Conservation (phyloP, 1,140 invertebrate species). For the Tetramorium alpestre region DNA sequence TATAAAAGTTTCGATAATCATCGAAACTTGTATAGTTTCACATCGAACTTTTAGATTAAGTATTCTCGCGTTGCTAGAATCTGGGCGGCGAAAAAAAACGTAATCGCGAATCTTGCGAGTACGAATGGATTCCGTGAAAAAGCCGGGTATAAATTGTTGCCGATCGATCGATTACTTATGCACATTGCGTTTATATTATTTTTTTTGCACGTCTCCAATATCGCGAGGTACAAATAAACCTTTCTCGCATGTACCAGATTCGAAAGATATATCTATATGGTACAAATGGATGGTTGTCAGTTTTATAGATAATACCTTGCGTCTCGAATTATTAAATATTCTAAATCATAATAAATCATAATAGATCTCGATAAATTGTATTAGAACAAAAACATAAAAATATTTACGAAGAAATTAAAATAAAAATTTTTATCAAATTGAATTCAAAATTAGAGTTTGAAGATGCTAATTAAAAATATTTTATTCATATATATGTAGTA, state of each 20-base stretch:
- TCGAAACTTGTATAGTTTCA: not conserved
- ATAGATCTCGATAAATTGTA: not conserved
- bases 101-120: not conserved
- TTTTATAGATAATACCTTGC: constrained; percentile 1
- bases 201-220: not conserved
- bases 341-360: constrained; percentile 19
- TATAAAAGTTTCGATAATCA: no score
- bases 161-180: constrained; percentile 38
- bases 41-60: not conserved
- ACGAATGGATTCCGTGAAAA: not conserved
- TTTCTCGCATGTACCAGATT: constrained; percentile 34
- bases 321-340: not conserved
- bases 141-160: constrained; percentile 30
- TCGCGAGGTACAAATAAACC: constrained; percentile 16
- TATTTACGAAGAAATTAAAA: not conserved
- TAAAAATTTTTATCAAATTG: not conserved
- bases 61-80: constrained; percentile 1
- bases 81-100: not conserved
- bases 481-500: not conserved
- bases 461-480: no score
- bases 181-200: constrained; percentile 9
- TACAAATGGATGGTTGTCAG: constrained; percentile 7
- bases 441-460: not conserved
- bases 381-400: not conserved
- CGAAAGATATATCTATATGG: constrained; percentile 4